phyloP scores from a whole-genome alignment of 2,888 invertebrate species.

The Macrosiphum euphorbiae region DNA sequence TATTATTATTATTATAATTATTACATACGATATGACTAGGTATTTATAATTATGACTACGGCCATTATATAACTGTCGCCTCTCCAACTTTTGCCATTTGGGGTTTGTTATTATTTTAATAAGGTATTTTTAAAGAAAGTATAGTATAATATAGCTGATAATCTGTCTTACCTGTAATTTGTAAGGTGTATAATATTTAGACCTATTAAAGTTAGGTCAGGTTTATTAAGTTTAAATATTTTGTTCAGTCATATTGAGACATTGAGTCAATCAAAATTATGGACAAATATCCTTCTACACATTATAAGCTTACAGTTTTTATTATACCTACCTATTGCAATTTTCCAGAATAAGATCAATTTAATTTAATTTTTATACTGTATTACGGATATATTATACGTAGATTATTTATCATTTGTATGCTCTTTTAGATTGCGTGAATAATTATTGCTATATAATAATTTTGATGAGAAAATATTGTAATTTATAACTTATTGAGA shows the following conservation, averaged over 20 bases:
- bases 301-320: neutral
- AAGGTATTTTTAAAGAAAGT: neutral
- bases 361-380: neutral
- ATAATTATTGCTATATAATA: neutral
- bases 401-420: neutral
- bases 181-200: neutral
- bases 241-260: neutral
- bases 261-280: neutral
- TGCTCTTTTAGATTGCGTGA: neutral
- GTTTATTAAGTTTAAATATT: neutral
- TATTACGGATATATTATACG: neutral
- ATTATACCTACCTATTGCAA: neutral
- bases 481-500: neutral
- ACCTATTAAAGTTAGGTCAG: neutral
- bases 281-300: neutral
- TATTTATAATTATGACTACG: neutral
- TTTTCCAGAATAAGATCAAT: constrained; percentile 32
- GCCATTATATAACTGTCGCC: neutral
- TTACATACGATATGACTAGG: neutral
- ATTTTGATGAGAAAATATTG: neutral
- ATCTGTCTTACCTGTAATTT: neutral
- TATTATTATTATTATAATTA: constrained; percentile 28
- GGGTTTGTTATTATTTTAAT: neutral
- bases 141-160: neutral
- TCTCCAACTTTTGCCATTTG: constrained; percentile 28